These are phyloP conservation scores for Drosophila siamana DNA, from an alignment of 2,888 invertebrate genomes.

Conservation along the genomic window DNA sequence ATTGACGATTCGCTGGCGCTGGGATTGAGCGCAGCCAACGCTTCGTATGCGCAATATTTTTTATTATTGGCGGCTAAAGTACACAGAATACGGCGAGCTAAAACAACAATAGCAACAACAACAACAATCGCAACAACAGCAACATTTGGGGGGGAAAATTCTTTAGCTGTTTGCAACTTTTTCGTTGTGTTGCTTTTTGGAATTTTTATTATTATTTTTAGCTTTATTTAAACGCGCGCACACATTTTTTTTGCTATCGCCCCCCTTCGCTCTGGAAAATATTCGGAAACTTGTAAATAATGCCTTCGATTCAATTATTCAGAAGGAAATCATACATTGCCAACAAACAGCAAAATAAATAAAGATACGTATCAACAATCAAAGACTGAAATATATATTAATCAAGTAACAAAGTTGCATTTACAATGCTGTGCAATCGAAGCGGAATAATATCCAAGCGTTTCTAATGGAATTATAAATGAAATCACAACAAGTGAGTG, in stretches of 20 bases:
- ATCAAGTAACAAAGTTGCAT: constrained; percentile 18
- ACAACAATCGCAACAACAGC: constrained; percentile 5
- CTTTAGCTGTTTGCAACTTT: constrained; percentile 44
- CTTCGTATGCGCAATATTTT: constrained; percentile 72
- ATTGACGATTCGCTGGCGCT: constrained; percentile 50
- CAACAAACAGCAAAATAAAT: constrained; percentile 3
- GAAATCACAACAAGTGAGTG: not conserved
- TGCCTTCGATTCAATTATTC: constrained; percentile 23
- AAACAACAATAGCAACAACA: constrained; percentile 32
- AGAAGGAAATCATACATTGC: not conserved
- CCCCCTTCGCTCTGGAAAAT: constrained; percentile 51
- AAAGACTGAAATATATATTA: constrained; percentile 12
- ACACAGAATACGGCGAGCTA: constrained; percentile 57
- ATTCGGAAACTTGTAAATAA: constrained; percentile 46
- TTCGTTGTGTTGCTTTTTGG: constrained; percentile 41
- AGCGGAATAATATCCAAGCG: not conserved
- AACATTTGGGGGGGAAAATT: constrained; percentile 42
- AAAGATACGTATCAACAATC: constrained; percentile 17
- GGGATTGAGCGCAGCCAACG: constrained; percentile 54
- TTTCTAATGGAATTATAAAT: constrained; percentile 2
- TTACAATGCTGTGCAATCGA: constrained; percentile 1
- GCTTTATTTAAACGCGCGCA: constrained; percentile 48
- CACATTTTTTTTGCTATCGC: constrained; percentile 45
- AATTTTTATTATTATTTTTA: constrained; percentile 60
- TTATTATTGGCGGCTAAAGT: constrained; percentile 66